Conservation (phyloP, 2,113 vertebrate species). For the Quiscalus mexicanus region DNA sequence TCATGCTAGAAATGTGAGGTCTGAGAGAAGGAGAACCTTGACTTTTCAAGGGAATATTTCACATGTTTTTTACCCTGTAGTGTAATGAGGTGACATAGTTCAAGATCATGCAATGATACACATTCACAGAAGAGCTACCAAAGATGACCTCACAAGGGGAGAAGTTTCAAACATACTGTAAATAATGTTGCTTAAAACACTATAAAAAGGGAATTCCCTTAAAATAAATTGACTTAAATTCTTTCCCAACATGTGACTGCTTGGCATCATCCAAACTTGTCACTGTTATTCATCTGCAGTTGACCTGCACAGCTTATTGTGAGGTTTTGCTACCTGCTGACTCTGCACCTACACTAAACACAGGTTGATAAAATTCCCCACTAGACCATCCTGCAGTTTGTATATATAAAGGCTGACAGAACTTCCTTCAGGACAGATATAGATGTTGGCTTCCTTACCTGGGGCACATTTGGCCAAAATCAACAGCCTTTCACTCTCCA, state of each 20-base stretch:
- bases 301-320: background rate
- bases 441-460: background rate
- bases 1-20: background rate
- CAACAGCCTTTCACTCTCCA: background rate
- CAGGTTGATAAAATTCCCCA: background rate
- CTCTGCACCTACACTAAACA: background rate
- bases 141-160: background rate
- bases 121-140: background rate
- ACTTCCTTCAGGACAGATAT: background rate
- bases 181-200: background rate
- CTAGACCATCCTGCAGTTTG: background rate
- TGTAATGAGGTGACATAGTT: background rate
- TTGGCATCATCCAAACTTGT: background rate
- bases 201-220: background rate
- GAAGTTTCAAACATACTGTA: background rate
- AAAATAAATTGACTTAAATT: background rate
- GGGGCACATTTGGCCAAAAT: background rate
- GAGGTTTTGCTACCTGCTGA: background rate
- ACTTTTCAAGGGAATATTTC: background rate
- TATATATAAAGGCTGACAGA: background rate
- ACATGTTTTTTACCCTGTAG: background rate
- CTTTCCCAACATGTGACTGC: background rate
- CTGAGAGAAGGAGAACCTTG: background rate
- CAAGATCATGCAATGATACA: background rate
- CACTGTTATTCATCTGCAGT: background rate